Base-by-base conservation (phyloP, 1,140 invertebrate genomes). In the Pogonomyrmex californicus region DNA sequence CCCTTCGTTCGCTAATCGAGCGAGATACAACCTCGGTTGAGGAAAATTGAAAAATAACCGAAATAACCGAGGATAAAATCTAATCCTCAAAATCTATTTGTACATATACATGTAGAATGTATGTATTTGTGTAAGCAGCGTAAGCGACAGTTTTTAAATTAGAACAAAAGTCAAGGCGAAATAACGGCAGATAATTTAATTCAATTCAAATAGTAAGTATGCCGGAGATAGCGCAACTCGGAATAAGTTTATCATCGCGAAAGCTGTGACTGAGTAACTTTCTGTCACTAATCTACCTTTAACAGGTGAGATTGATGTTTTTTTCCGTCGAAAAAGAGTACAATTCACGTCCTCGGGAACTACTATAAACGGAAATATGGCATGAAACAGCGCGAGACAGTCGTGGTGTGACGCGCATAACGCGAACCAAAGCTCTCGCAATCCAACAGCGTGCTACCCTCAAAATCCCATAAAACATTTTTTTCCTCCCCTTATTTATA, bases 1-100 rank as follows among this genome's bases (percentile, higher is more conserved):
- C 71, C 62, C 86, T 66, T 23, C 23, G 81, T 92, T 93, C 87
- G 86, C 87, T 73, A 93, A 93, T 93, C 92, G 92, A 90, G 54
- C 54, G 68, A 83, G 33, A 83, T 60, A 47, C 33, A 23, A 0
- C 54, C 17, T 33, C 44, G 68, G 12, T 17, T 56, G 30, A 73
- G 14, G 54, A 83, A 75, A 60, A 83, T 75, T 83, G 79, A 83
- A 83, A n/a, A 75, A 83, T 49, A 38, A n/a, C n/a, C 49, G n/a
- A 6, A 7, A 2, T 12, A 30, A 54, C 6, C 7, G 5, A 33
- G 54, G 4, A 62, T 17, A n/a, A 23, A 66, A 56, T n/a, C 56
- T 17, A 49, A 41, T 6, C n/a, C 0, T 38, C 17, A 23, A 75
- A 38, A 56, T 4, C 1, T 71, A 41, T 66, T 5, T 23, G 23